Conservation (phyloP, 2,113 vertebrate species). For the Chelonoidis abingdonii region DNA sequence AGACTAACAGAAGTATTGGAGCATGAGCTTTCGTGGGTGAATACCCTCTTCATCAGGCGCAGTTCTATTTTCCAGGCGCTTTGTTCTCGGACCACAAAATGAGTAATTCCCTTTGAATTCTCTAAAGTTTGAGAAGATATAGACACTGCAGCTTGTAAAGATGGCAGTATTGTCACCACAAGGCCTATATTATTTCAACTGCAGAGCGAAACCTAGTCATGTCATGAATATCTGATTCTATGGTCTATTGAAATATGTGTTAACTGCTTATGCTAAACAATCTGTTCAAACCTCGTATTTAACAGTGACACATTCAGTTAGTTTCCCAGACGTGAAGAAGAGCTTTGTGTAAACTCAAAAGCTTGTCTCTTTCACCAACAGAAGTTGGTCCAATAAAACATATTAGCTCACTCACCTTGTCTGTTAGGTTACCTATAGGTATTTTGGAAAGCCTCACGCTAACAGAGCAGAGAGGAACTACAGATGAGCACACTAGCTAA, state of each 20-base stretch:
- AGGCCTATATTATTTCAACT: not conserved
- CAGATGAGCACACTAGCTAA: not conserved
- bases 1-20: no score
- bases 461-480: not conserved
- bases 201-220: not conserved
- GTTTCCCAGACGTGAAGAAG: no score
- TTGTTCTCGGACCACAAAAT: fast-evolving
- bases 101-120: not conserved
- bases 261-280: no score
- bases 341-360: no score
- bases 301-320: no score
- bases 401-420: no score
- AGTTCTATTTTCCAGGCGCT: not conserved
- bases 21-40: no score
- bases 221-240: slow-evolving; percentile 3
- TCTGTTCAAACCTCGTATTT: no score
- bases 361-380: no score
- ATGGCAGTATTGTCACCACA: not conserved
- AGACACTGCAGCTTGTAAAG: not conserved
- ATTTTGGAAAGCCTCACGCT: not conserved
- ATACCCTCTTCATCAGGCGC: no score
- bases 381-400: no score
- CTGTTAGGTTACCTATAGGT: not conserved
- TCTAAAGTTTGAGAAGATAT: not conserved
- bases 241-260: no score